Percentiles rank a stretch among this genome's conserved stretches.
Evolutionary conservation across 2,797 vertebrate genomes (phyloP).

Genomic region (Acipenser ruthenus): DNA sequence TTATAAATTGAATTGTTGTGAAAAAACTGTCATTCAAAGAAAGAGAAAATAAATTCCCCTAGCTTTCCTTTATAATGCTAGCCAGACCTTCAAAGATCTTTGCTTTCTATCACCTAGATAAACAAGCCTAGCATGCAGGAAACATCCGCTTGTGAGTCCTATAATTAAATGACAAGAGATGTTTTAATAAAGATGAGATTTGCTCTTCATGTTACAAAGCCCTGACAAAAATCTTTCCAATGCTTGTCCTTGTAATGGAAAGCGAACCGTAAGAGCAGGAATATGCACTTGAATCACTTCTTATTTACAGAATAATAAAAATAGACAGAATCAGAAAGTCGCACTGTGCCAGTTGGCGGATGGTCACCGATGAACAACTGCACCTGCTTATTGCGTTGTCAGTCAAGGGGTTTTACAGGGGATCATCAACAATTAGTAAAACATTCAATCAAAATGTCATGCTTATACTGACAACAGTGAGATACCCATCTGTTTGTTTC

Average conservation of each 20-base stretch:
- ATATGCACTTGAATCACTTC: too few relatives aligned
- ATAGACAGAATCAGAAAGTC: neutral
- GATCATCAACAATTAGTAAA: neutral
- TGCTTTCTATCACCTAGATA: slow-evolving; percentile 16
- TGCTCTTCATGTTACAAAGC: too few relatives aligned
- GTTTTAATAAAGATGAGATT: slow-evolving; percentile 17
- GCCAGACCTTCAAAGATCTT: neutral
- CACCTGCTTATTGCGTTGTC: slow-evolving; percentile 6
- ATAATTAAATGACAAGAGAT: slow-evolving; percentile 35
- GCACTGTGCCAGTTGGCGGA: neutral
- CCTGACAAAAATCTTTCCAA: too few relatives aligned
- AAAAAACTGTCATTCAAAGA: too few relatives aligned
- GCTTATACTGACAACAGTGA: neutral
- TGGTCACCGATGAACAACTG: neutral
- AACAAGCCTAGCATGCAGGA: slow-evolving; percentile 11
- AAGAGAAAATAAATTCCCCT: too few relatives aligned
- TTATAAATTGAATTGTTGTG: too few relatives aligned
- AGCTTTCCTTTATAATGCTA: neutral
- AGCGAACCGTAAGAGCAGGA: too few relatives aligned
- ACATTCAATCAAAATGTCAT: neutral
- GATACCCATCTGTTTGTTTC: neutral
- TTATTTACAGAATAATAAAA: neutral
- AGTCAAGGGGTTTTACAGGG: neutral
- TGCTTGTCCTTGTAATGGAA: too few relatives aligned
- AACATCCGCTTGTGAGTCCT: slow-evolving; percentile 21